Evolutionary conservation across 1,140 invertebrate species (phyloP).

Genomic region (Sycobia sp.): DNA sequence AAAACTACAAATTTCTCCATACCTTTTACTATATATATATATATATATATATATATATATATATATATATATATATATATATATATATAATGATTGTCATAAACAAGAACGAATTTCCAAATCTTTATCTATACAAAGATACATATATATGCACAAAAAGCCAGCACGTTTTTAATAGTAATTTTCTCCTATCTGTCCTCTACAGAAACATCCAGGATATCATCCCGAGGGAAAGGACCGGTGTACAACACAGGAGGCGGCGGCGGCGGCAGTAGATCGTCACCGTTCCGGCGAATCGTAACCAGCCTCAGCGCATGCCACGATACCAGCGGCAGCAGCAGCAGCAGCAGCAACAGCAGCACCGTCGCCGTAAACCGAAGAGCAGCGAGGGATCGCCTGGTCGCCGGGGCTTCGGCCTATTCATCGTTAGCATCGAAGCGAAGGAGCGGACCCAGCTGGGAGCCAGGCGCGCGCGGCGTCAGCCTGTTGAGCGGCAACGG

Average conservation of each 20-base stretch:
- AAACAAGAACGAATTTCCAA: too few relatives aligned
- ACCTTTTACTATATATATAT: too few relatives aligned
- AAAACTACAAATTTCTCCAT: too few relatives aligned
- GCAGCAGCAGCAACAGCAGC: slow-evolving; percentile 47
- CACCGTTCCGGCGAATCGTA: slow-evolving; percentile 8
- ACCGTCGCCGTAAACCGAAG: neutral
- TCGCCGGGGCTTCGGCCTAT: too few relatives aligned
- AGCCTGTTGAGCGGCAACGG: too few relatives aligned
- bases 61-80: too few relatives aligned
- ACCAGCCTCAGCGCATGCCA: neutral
- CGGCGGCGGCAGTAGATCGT: slow-evolving; percentile 49
- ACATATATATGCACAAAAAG: too few relatives aligned
- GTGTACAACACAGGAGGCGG: slow-evolving; percentile 59
- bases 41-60: too few relatives aligned
- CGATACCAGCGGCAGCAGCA: slow-evolving; percentile 19
- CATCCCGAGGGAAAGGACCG: slow-evolving; percentile 62
- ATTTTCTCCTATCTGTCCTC: too few relatives aligned
- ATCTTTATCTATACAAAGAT: too few relatives aligned
- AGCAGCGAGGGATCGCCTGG: neutral
- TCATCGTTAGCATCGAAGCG: slow-evolving; percentile 24
- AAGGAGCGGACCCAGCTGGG: neutral
- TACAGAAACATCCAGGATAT: slow-evolving; percentile 63
- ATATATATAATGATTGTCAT: too few relatives aligned
- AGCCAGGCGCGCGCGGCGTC: neutral
- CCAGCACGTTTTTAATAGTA: too few relatives aligned